Evolutionary conservation across 2,888 invertebrate species (phyloP).

Genomic region (Hirtodrosophila confusa): DNA sequence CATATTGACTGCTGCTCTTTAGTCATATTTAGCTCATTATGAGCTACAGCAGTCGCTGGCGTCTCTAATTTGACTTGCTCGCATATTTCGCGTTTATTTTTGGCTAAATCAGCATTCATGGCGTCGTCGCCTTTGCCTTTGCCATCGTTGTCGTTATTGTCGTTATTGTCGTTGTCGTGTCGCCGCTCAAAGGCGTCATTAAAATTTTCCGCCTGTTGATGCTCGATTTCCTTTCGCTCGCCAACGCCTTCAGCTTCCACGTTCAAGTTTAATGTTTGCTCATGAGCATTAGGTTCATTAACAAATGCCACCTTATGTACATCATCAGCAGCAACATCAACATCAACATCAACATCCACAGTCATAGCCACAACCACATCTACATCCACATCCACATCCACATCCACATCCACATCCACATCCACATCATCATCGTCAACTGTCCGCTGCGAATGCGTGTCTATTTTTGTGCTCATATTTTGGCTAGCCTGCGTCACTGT

Average conservation of each 20-base stretch:
- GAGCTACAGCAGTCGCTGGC: conserved; percentile 35
- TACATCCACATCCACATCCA: conserved; percentile 9
- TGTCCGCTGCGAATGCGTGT: conserved; percentile 37
- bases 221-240: conserved; percentile 70
- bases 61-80: conserved; percentile 72
- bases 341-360: conserved; percentile 1
- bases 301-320: conserved; percentile 61
- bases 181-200: conserved; percentile 74
- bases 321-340: conserved; percentile 22
- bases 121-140: conserved; percentile 51
- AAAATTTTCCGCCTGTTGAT: conserved; percentile 76
- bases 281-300: conserved; percentile 69
- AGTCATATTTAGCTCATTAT: conserved; percentile 76
- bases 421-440: conserved; percentile 18
- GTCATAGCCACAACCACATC: not conserved
- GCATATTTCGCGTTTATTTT: conserved; percentile 74
- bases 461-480: conserved; percentile 60
- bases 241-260: conserved; percentile 50
- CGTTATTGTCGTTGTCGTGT: conserved; percentile 33
- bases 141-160: conserved; percentile 11
- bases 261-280: conserved; percentile 72
- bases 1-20: conserved; percentile 70
- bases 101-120: conserved; percentile 65
- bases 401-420: conserved; percentile 12
- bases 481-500: conserved; percentile 65